Evolutionary conservation across 2,888 invertebrate species (phyloP).

Genomic region (Rhimphoctona megacephalus): DNA sequence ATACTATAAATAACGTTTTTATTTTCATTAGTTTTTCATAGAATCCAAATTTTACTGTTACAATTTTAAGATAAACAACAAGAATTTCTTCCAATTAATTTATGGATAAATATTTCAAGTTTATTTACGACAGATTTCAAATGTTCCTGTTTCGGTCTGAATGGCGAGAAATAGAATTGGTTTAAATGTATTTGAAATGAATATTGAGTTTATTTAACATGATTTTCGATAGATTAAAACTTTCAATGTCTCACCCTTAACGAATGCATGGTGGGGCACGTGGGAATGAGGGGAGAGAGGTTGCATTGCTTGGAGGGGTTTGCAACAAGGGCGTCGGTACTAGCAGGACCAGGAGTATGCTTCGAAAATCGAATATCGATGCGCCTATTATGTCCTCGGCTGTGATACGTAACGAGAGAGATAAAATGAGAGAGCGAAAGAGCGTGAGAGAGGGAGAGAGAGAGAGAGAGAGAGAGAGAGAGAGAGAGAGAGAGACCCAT

Average conservation of each 20-base stretch:
- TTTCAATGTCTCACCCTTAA: constrained; percentile 45
- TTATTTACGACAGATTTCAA: neutral
- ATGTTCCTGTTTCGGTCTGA: constrained; percentile 5
- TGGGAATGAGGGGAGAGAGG: constrained; percentile 22
- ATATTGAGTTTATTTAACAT: constrained; percentile 15
- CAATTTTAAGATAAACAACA: neutral
- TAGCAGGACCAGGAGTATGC: constrained; percentile 67
- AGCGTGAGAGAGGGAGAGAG: constrained; percentile 23
- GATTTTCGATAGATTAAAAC: constrained; percentile 32
- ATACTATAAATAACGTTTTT: neutral
- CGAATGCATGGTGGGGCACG: constrained; percentile 51
- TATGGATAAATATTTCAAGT: neutral
- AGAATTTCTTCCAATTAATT: neutral
- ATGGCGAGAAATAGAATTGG: neutral
- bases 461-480: constrained; percentile 24
- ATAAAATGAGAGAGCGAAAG: constrained; percentile 34
- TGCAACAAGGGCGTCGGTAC: constrained; percentile 53
- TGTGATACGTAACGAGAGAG: constrained; percentile 55
- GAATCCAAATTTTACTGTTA: neutral
- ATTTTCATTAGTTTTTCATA: neutral
- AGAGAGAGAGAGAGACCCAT: constrained; percentile 37
- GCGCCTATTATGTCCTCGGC: constrained; percentile 75
- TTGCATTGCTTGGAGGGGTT: constrained; percentile 45
- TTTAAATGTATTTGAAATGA: neutral
- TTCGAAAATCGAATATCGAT: constrained; percentile 79